phyloP scores from a whole-genome alignment of 2,113 vertebrate species.

The Lophura nycthemera region DNA sequence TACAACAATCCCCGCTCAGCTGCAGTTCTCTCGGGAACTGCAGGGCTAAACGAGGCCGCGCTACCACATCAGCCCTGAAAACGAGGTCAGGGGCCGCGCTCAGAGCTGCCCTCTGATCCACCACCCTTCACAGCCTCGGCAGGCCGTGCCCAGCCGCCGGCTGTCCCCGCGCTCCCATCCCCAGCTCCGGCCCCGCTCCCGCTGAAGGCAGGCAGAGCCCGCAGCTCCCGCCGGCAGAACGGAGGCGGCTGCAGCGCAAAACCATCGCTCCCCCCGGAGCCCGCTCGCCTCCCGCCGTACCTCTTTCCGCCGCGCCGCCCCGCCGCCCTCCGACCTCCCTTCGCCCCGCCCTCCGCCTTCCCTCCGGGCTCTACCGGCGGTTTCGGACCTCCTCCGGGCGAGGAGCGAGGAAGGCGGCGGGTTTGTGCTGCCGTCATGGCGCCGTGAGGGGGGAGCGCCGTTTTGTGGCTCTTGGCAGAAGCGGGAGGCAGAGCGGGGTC shows the following conservation, averaged over 20 bases:
- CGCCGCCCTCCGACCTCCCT: background rate
- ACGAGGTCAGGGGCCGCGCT: background rate
- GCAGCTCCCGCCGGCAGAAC: too few species aligned
- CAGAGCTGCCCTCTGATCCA: background rate
- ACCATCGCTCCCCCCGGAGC: too few species aligned
- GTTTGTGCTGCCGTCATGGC: fast-evolving
- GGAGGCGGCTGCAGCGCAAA: too few species aligned
- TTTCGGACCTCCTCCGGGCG: too few species aligned
- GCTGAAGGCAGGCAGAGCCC: too few species aligned
- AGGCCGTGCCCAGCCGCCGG: background rate
- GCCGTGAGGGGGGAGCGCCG: fast-evolving
- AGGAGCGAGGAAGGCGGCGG: background rate
- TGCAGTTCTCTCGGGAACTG: fast-evolving
- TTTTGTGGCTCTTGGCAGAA: background rate
- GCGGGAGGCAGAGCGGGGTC: background rate
- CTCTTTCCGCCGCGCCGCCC: background rate
- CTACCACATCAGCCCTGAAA: background rate
- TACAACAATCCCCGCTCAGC: fast-evolving
- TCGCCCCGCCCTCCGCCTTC: background rate
- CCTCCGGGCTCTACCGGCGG: too few species aligned
- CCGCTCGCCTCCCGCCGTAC: background rate
- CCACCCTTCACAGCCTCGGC: fast-evolving
- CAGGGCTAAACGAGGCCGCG: fast-evolving
- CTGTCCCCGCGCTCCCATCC: background rate
- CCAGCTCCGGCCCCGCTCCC: background rate